These are phyloP conservation scores for Daboia siamensis DNA, from an alignment of 2,113 vertebrate species.

Conservation along the genomic window DNA sequence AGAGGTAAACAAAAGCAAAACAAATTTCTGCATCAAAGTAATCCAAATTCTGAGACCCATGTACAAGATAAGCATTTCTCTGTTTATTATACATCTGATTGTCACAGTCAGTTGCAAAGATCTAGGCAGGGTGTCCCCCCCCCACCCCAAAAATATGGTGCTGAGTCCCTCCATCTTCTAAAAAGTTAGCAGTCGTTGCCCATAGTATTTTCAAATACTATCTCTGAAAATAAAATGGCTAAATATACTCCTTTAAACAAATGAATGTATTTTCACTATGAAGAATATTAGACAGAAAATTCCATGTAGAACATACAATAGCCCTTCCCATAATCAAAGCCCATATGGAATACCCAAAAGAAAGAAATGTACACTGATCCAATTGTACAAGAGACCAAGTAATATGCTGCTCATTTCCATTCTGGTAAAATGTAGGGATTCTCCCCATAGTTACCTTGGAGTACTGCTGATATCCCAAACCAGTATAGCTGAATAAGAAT, in stretches of 20 bases:
- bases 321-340: background rate
- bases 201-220: rapidly evolving
- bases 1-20: background rate
- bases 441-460: background rate
- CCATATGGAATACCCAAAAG: background rate
- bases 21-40: background rate
- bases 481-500: background rate
- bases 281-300: background rate
- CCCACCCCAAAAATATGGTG: background rate
- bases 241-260: background rate
- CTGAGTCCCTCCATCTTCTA: background rate
- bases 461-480: background rate
- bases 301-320: background rate
- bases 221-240: background rate
- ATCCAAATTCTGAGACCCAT: background rate
- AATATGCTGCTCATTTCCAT: background rate
- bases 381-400: background rate
- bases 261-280: background rate
- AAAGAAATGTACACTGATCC: background rate
- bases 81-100: background rate
- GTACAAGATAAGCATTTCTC: background rate
- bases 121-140: slow-evolving; percentile 9
- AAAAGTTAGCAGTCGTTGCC: background rate
- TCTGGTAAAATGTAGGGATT: background rate
- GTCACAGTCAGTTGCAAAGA: background rate